Percentiles rank a stretch among this genome's conserved stretches.
Evolutionary conservation across 2,888 invertebrate genomes (phyloP).

Genomic region (Synergus umbraculus): DNA sequence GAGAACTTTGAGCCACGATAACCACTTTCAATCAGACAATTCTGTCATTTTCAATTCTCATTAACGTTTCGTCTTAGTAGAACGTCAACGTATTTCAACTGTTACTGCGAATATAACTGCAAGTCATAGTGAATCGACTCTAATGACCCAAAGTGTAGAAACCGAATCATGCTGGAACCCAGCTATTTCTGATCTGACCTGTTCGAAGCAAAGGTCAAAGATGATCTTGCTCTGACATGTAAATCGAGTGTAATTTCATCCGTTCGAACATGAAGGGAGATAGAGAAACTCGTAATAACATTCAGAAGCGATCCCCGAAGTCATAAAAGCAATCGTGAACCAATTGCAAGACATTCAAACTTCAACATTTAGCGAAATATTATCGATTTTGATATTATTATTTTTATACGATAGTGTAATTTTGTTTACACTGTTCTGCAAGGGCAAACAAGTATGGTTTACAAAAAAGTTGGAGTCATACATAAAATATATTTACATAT

Average conservation of each 20-base stretch:
- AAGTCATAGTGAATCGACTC: neutral
- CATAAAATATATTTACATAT: no score
- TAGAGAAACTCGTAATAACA: slow-evolving; percentile 32
- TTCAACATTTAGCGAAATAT: neutral
- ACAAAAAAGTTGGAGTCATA: neutral
- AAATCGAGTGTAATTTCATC: slow-evolving; percentile 38
- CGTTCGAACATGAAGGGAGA: slow-evolving; percentile 21
- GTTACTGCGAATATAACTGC: neutral
- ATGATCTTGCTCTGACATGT: slow-evolving; percentile 39
- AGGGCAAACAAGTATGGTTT: neutral
- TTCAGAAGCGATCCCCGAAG: slow-evolving; percentile 28
- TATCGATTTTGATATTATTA: neutral
- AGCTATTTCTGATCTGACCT: slow-evolving; percentile 1
- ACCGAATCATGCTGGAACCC: slow-evolving; percentile 13
- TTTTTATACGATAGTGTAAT: neutral
- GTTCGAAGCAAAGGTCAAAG: slow-evolving; percentile 13
- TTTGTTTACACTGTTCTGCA: neutral
- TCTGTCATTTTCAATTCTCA: neutral
- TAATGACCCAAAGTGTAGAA: slow-evolving; percentile 21
- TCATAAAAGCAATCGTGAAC: slow-evolving; percentile 36
- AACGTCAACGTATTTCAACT: neutral
- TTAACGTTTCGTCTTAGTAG: neutral
- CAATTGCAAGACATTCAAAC: slow-evolving; percentile 26
- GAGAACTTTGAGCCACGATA: neutral
- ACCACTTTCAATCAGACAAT: neutral